Conservation (phyloP, 2,797 vertebrate genomes). For the Aerospiza tachiro region DNA sequence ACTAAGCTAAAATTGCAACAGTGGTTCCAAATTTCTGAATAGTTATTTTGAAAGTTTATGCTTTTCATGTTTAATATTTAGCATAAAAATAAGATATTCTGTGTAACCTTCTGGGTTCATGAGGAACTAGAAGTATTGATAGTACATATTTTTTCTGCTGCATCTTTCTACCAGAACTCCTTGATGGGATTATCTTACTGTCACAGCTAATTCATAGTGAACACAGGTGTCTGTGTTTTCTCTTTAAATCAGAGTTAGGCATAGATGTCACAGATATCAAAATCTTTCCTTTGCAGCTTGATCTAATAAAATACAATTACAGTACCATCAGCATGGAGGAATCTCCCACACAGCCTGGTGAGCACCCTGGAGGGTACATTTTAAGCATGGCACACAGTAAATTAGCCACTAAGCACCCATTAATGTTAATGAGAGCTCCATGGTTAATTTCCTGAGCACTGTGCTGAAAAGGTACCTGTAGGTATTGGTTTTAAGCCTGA, state of each 20-base stretch:
- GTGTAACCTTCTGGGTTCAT: accelerated
- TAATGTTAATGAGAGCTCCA: slow-evolving; percentile 64
- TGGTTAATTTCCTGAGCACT: slow-evolving; percentile 61
- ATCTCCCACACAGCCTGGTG: slow-evolving; percentile 24
- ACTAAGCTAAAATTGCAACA: neutral
- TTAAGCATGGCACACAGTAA: slow-evolving; percentile 33
- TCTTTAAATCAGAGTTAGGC: neutral
- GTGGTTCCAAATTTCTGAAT: neutral
- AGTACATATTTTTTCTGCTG: neutral
- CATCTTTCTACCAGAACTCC: neutral
- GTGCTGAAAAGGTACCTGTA: slow-evolving; percentile 53
- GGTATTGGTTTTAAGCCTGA: slow-evolving; percentile 9
- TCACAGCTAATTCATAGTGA: neutral
- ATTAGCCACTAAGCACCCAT: slow-evolving; percentile 59
- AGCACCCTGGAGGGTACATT: slow-evolving; percentile 33
- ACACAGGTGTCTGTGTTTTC: neutral
- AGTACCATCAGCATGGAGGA: neutral
- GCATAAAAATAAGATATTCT: neutral
- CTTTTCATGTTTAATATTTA: neutral
- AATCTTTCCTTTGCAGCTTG: slow-evolving; percentile 32
- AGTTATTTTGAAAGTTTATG: neutral
- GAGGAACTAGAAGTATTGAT: neutral
- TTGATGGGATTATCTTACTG: neutral
- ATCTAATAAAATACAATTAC: slow-evolving; percentile 47
- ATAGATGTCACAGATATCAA: neutral